Conservation (phyloP, 2,888 invertebrate species). For the Acrobasis suavella region DNA sequence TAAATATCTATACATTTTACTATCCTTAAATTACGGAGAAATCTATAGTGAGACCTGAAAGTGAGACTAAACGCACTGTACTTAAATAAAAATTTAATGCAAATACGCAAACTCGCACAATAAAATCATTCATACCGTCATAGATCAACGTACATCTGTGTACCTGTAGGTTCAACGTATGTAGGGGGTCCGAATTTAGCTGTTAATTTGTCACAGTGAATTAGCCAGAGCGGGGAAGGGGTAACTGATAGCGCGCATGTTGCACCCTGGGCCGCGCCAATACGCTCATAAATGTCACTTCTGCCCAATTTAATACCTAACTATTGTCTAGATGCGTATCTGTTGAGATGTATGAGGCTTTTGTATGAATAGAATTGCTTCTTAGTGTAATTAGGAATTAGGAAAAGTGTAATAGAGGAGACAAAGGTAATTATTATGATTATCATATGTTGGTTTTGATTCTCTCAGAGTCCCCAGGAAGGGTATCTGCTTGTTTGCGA, state of each 20-base stretch:
- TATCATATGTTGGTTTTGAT: background rate
- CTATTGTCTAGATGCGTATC: slow-evolving; percentile 68
- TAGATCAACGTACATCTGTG: background rate
- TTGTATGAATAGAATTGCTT: slow-evolving; percentile 26
- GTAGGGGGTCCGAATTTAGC: slow-evolving; percentile 69
- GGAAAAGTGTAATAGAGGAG: background rate
- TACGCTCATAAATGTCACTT: slow-evolving; percentile 76
- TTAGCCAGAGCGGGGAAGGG: slow-evolving; percentile 69
- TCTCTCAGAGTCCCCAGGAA: too few species aligned
- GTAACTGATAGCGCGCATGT: slow-evolving; percentile 79
- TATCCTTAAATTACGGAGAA: too few species aligned
- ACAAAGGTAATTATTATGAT: background rate
- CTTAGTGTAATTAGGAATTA: background rate
- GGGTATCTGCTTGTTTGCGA: too few species aligned
- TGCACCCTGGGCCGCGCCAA: slow-evolving; percentile 77
- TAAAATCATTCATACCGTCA: background rate
- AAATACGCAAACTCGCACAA: background rate
- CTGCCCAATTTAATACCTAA: slow-evolving; percentile 73
- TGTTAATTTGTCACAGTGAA: slow-evolving; percentile 82
- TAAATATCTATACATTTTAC: too few species aligned
- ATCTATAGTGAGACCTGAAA: too few species aligned
- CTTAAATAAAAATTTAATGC: too few species aligned
- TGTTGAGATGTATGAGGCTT: slow-evolving; percentile 38
- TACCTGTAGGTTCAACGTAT: slow-evolving; percentile 16
- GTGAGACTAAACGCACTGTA: too few species aligned